Evolutionary conservation across 1,140 invertebrate genomes (phyloP), one percentile per base, ranked within the genome.

Genomic region (Philotrypesis tridentata): DNA sequence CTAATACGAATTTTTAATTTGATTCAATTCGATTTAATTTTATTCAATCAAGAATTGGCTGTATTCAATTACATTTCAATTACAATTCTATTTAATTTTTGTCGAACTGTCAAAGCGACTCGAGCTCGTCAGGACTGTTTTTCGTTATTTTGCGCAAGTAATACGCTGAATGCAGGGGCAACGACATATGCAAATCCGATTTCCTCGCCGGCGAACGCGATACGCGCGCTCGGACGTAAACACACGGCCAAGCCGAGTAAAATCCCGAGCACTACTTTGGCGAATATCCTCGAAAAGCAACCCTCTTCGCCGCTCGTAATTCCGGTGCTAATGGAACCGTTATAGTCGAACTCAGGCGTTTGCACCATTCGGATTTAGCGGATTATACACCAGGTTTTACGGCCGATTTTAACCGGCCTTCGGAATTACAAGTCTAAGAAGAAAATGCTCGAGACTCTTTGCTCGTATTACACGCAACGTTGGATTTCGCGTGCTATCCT

Each of bases 361-460:
- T 17, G 61, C 6, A n/a, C 21, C 23, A 72, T 37, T 27, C 5
- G 31, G 31, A 33, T 70, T 70, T 70, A 70, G 33, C 29, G 33
- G 70, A 72, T 72, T 72, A 72, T 40, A 27, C 70, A 4, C 70
- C 4, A 43, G 31, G 37, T n/a, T 72, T 72, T 72, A 40, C 37
- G 33, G 37, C 6, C 23, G 37, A 72, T 43, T 72, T 48, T 25
- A 25, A 72, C 33, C 37, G 7, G 31, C 25, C 31, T 29, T 25
- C 23, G 23, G 67, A 70, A 70, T 70, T 70, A 70, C 17, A 29
- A 33, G 29, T 14, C 67, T 29, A 70, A 31, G 11, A 5, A 55
- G 21, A 55, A 55, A 21, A 55, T 55, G 17, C n/a, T 55, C 48
- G 48, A 55, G 48, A 55, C 48, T 55, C 48, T n/a, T 55, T n/a